Evolutionary conservation across 2,113 vertebrate species (phyloP).

Genomic region (Paraplagusia blochii): DNA sequence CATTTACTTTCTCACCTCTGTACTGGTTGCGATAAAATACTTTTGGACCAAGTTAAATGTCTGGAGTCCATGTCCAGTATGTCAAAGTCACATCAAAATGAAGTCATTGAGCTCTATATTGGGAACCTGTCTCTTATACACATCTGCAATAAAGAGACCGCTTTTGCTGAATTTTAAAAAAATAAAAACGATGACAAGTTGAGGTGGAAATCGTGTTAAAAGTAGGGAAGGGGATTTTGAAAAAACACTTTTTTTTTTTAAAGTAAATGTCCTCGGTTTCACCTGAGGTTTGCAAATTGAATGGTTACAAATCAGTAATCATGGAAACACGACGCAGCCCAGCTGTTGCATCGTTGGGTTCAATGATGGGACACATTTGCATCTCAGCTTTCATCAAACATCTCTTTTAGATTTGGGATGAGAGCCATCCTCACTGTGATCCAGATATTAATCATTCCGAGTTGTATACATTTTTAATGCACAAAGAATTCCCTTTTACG

Average conservation of each 20-base stretch:
- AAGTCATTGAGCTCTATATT: too few relatives aligned
- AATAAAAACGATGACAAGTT: not conserved
- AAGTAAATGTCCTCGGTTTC: conserved; percentile 15
- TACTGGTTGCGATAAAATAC: too few relatives aligned
- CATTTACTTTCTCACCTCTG: too few relatives aligned
- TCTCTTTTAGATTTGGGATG: not conserved
- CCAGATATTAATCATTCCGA: conserved; percentile 32
- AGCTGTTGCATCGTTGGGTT: conserved; percentile 16
- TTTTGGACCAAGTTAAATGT: too few relatives aligned
- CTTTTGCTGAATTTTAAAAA: conserved; percentile 19
- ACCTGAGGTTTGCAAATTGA: conserved; percentile 9
- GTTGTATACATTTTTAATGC: conserved; percentile 45
- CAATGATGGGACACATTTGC: conserved; percentile 31
- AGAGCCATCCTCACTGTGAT: conserved; percentile 12
- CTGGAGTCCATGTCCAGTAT: too few relatives aligned
- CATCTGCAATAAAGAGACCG: too few relatives aligned
- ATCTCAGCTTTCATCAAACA: conserved; percentile 24
- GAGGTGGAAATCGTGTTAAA: conserved; percentile 8
- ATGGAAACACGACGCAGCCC: conserved; percentile 6
- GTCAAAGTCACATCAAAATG: too few relatives aligned
- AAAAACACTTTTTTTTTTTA: too few relatives aligned
- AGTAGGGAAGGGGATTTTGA: not conserved
- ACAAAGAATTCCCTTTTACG: conserved; percentile 23
- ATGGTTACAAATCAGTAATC: conserved; percentile 27
- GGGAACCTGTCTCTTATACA: too few relatives aligned